Evolutionary conservation across 2,888 invertebrate genomes (phyloP), one percentile per base, ranked within the genome.

Genomic region (Bombylius major): DNA sequence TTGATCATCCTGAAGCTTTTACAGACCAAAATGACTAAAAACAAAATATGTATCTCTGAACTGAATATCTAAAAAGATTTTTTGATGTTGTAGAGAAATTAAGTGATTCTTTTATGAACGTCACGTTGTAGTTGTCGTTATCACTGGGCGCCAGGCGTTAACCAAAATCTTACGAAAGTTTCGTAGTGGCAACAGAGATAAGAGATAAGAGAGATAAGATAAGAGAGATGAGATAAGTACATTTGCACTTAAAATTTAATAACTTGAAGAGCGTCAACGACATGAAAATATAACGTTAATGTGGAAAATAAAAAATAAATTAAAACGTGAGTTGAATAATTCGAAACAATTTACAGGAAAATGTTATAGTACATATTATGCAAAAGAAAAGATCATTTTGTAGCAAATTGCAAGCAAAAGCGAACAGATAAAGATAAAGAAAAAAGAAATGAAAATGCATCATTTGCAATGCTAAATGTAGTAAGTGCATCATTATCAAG

Each of bases 141-240:
- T 1, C 1, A 11, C 5, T 5, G 2, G 3, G 12, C 5, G 39
- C 60, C 62, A 12, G 58, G 61, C 23, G 49, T 63, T n/a, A n/a
- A 9, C 60, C 61, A 39, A 50, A 55, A 36, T 39, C 50, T 1
- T 62, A 55, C 33, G 61, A 62, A 32, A 61, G 55, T 11, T 60
- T 62, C 32, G 59, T 62, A 3, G 49, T 61, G 5, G 60, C 59
- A n/a, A 60, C 62, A 5, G 60, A 62, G 31, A 48, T 58, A 4
- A 58, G 62, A 45, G 59, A 62, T 52, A 31, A 32, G n/a, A n/a
- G n/a, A n/a, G n/a, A n/a, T n/a, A n/a, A n/a, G n/a, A n/a, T n/a
- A n/a, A n/a, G n/a, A n/a, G n/a, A n/a, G n/a, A n/a, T 5, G 47
- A 60, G 34, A 61, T 59, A 5, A 45, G 11, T 14, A 39, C 55